Percentiles rank a stretch among this genome's conserved stretches.
These are phyloP conservation scores for Drosophila littoralis DNA, from an alignment of 1,140 invertebrate genomes.

Conservation along the genomic window DNA sequence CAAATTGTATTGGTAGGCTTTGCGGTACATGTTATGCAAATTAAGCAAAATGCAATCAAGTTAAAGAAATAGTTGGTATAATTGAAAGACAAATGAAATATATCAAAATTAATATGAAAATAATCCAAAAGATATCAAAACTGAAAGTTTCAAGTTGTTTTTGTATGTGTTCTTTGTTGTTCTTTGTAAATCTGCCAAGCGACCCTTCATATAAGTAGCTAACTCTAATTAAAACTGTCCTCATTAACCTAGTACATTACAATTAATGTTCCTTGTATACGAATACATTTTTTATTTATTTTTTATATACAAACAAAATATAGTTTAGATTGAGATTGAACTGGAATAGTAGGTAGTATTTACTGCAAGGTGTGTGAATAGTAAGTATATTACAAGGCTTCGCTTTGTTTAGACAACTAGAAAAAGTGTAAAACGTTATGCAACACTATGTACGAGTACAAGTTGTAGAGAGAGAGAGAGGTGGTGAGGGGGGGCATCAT, in stretches of 20 bases:
- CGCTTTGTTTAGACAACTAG: constrained; percentile 18
- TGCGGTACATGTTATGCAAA: constrained; percentile 71
- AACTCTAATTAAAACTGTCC: constrained; percentile 13
- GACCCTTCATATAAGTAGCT: constrained; percentile 14
- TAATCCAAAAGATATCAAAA: background rate
- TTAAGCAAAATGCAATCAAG: constrained; percentile 73
- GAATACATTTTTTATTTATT: no score
- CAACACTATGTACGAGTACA: constrained; percentile 51
- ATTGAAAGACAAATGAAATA: constrained; percentile 28
- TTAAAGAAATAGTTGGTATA: constrained; percentile 34
- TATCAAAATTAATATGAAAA: constrained; percentile 21
- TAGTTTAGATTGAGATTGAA: constrained; percentile 23
- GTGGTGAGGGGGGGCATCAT: constrained; percentile 28
- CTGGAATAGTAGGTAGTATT: constrained; percentile 28
- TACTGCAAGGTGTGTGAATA: constrained; percentile 12
- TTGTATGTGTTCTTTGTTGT: constrained; percentile 25
- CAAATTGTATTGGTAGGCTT: constrained; percentile 67
- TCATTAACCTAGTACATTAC: constrained; percentile 16
- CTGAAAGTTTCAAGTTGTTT: constrained; percentile 17
- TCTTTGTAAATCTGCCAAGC: constrained; percentile 33
- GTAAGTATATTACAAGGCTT: constrained; percentile 43
- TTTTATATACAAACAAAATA: constrained; percentile 3
- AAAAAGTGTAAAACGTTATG: constrained; percentile 47
- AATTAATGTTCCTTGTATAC: constrained; percentile 18
- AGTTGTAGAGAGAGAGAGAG: constrained; percentile 24